phyloP scores from a whole-genome alignment of 2,888 invertebrate genomes.

The Pyrgus malvae region DNA sequence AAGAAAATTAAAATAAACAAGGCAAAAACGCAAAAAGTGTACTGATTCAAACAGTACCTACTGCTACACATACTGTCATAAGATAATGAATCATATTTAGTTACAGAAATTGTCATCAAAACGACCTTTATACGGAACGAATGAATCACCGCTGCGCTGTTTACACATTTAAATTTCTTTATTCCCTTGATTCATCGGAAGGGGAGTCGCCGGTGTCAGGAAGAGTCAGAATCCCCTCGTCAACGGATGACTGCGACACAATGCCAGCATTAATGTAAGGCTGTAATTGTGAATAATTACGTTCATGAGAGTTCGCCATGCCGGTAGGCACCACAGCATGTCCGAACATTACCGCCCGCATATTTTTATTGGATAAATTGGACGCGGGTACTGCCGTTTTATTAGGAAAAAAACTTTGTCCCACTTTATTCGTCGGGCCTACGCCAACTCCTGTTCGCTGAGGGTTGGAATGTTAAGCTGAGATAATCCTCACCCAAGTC shows the following conservation, averaged over 20 bases:
- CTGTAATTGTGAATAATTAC: slow-evolving; percentile 69
- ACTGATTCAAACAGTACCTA: no score
- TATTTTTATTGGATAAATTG: slow-evolving; percentile 76
- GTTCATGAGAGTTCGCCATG: slow-evolving; percentile 45
- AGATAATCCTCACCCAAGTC: slow-evolving; percentile 63
- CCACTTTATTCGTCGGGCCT: slow-evolving; percentile 46
- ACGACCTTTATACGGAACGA: slow-evolving; percentile 37
- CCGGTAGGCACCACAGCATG: slow-evolving; percentile 44
- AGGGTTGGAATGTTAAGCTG: slow-evolving; percentile 74
- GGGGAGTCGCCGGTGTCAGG: slow-evolving; percentile 31
- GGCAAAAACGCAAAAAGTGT: no score
- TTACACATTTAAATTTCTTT: slow-evolving; percentile 35
- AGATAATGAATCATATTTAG: slow-evolving; percentile 6
- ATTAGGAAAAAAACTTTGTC: slow-evolving; percentile 53
- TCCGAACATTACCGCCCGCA: slow-evolving; percentile 63
- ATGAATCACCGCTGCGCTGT: slow-evolving; percentile 38
- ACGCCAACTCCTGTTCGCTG: slow-evolving; percentile 41
- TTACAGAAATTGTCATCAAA: slow-evolving; percentile 32
- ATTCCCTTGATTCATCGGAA: slow-evolving; percentile 37
- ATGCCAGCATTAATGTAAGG: slow-evolving; percentile 46
- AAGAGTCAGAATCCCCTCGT: slow-evolving; percentile 27
- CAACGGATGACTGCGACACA: slow-evolving; percentile 24
- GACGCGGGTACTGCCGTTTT: slow-evolving; percentile 53
- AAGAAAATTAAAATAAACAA: no score
- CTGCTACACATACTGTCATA: no score